Conservation (phyloP, 2,888 invertebrate species). For the Lithophane semibrunnea region DNA sequence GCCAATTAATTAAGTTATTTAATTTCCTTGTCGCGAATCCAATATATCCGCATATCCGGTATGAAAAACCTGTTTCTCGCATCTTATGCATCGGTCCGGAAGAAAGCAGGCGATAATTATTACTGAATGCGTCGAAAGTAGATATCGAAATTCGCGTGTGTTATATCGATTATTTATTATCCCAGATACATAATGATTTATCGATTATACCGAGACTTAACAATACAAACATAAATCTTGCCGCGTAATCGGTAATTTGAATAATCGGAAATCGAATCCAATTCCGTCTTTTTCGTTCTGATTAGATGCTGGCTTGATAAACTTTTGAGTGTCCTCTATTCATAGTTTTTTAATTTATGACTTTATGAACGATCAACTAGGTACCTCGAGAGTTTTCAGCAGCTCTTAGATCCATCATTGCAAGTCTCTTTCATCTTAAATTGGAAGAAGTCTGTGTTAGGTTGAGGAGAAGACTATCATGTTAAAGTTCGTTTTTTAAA, state of each 20-base stretch:
- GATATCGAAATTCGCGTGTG: slow-evolving; percentile 57
- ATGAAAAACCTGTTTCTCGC: slow-evolving; percentile 35
- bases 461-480: background rate
- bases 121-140: slow-evolving; percentile 53
- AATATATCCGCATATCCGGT: slow-evolving; percentile 36
- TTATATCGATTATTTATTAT: slow-evolving; percentile 58
- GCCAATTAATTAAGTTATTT: background rate
- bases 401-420: too few relatives aligned
- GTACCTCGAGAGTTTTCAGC: too few relatives aligned
- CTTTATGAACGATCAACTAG: background rate
- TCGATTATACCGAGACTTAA: slow-evolving; percentile 7
- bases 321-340: background rate
- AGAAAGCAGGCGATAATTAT: slow-evolving; percentile 60
- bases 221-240: slow-evolving; percentile 32
- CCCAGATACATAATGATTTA: slow-evolving; percentile 59
- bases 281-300: slow-evolving; percentile 7
- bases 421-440: background rate
- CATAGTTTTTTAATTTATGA: background rate
- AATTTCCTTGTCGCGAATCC: background rate
- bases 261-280: slow-evolving; percentile 23
- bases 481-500: too few relatives aligned
- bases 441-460: too few relatives aligned
- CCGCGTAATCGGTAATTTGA: slow-evolving; percentile 20
- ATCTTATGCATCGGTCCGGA: slow-evolving; percentile 53
- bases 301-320: background rate